phyloP scores from a whole-genome alignment of 2,797 vertebrate genomes.

The Scomberomorus guttatus region DNA sequence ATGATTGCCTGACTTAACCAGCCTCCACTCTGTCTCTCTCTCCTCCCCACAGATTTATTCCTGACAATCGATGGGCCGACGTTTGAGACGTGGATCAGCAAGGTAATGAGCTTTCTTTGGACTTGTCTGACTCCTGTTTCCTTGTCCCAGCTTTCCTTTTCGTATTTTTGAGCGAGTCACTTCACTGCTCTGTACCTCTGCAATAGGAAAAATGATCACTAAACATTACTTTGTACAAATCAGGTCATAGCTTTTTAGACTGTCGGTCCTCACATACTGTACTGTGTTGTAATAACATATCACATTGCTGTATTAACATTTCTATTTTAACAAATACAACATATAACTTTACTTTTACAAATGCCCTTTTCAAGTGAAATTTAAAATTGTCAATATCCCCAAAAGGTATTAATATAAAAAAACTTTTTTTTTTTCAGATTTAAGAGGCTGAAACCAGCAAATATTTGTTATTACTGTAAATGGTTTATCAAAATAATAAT shows the following conservation, averaged over 20 bases:
- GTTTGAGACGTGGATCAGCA: slow-evolving; percentile 92
- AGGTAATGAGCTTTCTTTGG: slow-evolving; percentile 82
- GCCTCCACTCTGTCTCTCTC: slow-evolving; percentile 20
- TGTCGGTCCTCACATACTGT: background rate
- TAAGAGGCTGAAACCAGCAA: background rate
- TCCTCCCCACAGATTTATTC: slow-evolving; percentile 89
- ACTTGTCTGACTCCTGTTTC: background rate
- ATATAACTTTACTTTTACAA: background rate
- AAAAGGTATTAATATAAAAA: background rate
- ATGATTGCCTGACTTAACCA: slow-evolving; percentile 31
- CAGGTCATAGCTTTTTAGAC: background rate
- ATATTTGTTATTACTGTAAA: background rate
- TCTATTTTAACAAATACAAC: background rate
- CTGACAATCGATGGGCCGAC: slow-evolving; percentile 84
- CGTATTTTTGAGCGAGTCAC: background rate
- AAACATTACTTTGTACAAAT: background rate
- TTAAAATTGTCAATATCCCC: background rate
- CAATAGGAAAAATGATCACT: background rate
- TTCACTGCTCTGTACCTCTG: background rate
- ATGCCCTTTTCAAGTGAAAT: background rate
- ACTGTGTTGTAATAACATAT: background rate
- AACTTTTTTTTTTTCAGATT: no score
- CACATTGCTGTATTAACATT: background rate
- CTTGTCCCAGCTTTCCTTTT: background rate
- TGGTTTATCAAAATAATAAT: background rate